Evolutionary conservation across 2,888 invertebrate species (phyloP), one percentile per base, ranked within the genome.

Genomic region (Sicus ferrugineus): DNA sequence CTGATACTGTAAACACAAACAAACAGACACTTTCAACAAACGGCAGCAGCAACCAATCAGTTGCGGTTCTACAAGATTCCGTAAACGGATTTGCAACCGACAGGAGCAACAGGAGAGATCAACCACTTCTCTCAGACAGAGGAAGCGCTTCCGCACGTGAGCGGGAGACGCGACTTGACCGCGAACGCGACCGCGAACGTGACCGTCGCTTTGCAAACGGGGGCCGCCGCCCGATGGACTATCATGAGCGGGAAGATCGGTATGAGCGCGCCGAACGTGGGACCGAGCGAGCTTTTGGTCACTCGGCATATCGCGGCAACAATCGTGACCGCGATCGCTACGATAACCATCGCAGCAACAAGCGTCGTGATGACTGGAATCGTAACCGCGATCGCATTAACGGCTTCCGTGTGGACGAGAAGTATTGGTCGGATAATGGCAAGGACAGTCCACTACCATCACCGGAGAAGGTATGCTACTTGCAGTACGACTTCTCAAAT

Each of bases 311-410:
- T 31, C 70, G 7, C 63, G 71, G 46, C 70, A 72, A 23, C 30
- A 62, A 62, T 56, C 74, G 75, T 14, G 74, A 75, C 62, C 81
- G 81, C 68, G 83, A 83, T 38, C 83, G 84, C 50, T 83, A 83
- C 64, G 83, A 85, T 66, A 84, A 81, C 73, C 78, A 82, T 72
- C 80, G 83, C 28, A 84, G 82, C 65, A 82, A 81, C 34, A 84
- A 84, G 54, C 77, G 84, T 0, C 79, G 82, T 23, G 83, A 84
- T 56, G 83, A 84, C 70, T 84, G 85, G 84, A 83, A 83, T 73
- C 78, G 82, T 6, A 83, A 83, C 73, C 78, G 84, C 7, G 84
- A 84, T 71, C 80, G 81, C 23, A 78, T 81, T 42, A 84, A 82
- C 71, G 82, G 82, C 0, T 83, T 77, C 74, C 76, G 83, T 4